Conservation (phyloP, 2,888 invertebrate genomes). For the Neoaliturus tenellus region DNA sequence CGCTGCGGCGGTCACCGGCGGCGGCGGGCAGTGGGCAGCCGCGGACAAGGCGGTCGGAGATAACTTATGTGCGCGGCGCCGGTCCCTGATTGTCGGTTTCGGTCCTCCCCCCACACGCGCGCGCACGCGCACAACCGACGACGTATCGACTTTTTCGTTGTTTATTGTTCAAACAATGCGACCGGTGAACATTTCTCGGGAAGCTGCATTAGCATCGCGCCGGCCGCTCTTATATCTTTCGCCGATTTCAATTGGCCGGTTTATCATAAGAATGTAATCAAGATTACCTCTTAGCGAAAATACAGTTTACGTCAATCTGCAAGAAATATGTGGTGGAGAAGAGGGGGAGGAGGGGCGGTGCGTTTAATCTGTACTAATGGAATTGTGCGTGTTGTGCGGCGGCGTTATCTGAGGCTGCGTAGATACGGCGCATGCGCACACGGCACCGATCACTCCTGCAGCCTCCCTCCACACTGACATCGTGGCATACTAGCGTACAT, state of each 20-base stretch:
- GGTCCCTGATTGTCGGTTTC: background rate
- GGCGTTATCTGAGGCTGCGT: background rate
- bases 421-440: background rate
- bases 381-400: constrained; percentile 17
- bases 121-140: background rate
- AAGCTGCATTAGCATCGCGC: constrained; percentile 34
- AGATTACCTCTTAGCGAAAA: constrained; percentile 39
- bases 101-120: background rate
- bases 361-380: constrained; percentile 21
- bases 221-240: constrained; percentile 35
- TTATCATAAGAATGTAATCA: constrained; percentile 54
- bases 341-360: constrained; percentile 5
- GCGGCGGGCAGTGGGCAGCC: no score
- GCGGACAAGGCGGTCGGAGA: no score
- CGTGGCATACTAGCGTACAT: no score
- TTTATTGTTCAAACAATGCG: constrained; percentile 47
- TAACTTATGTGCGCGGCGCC: no score
- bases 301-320: constrained; percentile 32
- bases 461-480: no score
- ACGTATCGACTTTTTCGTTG: constrained; percentile 25
- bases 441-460: background rate
- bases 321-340: constrained; percentile 1
- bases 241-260: constrained; percentile 50
- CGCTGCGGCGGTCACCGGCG: no score
- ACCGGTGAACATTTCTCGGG: constrained; percentile 11